Evolutionary conservation across 2,797 vertebrate genomes (phyloP).

Genomic region (Mormyrus hasselquistii): DNA sequence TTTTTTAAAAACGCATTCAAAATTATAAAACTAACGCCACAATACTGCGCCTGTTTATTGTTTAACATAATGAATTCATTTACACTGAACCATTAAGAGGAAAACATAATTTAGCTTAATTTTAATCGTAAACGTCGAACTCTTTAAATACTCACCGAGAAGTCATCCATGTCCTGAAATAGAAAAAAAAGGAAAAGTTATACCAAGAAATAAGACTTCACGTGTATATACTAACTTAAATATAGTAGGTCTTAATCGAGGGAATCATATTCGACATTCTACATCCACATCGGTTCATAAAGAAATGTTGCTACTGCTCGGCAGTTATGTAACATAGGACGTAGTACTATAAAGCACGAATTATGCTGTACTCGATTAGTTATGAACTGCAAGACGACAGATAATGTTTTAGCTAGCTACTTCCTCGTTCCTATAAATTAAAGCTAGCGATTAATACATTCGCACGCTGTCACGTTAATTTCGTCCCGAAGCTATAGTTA

Average conservation of each 20-base stretch:
- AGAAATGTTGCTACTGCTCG: background rate
- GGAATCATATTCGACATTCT: background rate
- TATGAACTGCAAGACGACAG: background rate
- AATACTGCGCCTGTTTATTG: background rate
- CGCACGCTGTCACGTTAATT: background rate
- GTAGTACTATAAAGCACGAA: background rate
- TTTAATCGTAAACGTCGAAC: background rate
- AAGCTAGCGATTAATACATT: background rate
- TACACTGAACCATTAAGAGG: background rate
- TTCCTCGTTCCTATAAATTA: constrained; percentile 1
- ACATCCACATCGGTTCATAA: background rate
- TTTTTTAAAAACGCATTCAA: background rate
- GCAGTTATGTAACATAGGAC: background rate
- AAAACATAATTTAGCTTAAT: background rate
- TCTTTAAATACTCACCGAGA: constrained; percentile 63
- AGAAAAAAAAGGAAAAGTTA: constrained; percentile 25
- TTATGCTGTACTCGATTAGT: background rate
- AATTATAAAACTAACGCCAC: background rate
- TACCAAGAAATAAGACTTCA: background rate
- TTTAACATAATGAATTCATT: background rate
- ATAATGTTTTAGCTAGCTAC: constrained; percentile 4
- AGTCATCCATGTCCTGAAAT: constrained; percentile 66
- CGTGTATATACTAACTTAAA: background rate
- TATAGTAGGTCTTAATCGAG: background rate
- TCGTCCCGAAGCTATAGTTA: background rate